Conservation (phyloP, 2,797 vertebrate species). For the Vireo griseus region DNA sequence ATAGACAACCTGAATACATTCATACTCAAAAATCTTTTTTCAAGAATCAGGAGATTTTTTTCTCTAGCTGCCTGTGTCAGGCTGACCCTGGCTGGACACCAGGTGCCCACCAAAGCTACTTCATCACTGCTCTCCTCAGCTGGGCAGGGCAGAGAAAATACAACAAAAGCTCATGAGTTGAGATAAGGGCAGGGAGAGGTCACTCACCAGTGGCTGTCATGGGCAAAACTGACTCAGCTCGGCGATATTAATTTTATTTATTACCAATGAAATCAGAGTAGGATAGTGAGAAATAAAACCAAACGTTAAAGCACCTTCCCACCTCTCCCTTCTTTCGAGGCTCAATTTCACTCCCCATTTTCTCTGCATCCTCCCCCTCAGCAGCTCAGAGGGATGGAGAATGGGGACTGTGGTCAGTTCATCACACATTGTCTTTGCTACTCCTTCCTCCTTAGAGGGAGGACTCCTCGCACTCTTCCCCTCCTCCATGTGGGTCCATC, state of each 20-base stretch:
- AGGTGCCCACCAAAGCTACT: neutral
- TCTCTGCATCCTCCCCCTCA: accelerated
- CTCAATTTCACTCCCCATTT: neutral
- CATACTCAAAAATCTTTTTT: neutral
- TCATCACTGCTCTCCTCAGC: neutral
- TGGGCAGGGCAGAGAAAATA: neutral
- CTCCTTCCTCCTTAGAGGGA: neutral
- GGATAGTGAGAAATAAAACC: neutral
- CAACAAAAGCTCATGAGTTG: accelerated
- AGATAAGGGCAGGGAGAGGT: neutral
- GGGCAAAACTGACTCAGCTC: accelerated
- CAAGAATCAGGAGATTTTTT: neutral
- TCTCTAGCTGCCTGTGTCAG: neutral
- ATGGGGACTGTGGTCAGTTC: neutral
- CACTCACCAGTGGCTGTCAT: accelerated
- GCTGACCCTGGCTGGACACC: neutral
- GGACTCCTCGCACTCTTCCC: neutral
- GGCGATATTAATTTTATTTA: neutral
- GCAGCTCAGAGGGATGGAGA: accelerated
- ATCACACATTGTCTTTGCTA: accelerated
- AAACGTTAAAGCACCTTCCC: neutral
- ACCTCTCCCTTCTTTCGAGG: accelerated
- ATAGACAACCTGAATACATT: neutral
- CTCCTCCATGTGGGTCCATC: neutral
- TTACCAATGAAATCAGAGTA: neutral